phyloP scores from a whole-genome alignment of 2,113 vertebrate genomes.

The Campylomormyrus tamandua region DNA sequence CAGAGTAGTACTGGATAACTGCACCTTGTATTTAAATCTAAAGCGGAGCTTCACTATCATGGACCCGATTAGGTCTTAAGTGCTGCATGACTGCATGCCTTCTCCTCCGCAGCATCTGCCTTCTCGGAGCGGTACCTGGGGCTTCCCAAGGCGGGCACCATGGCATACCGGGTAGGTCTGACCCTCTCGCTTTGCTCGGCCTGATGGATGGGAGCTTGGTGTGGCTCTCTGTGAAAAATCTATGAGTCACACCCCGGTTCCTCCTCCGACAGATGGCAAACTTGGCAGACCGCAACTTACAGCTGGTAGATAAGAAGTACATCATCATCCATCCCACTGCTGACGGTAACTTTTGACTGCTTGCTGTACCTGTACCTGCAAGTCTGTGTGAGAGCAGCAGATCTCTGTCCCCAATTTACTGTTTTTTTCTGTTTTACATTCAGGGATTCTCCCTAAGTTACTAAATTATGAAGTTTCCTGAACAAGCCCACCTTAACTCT shows the following conservation, averaged over 20 bases:
- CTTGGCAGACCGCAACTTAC: slow-evolving; percentile 67
- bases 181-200: neutral
- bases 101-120: slow-evolving; percentile 71
- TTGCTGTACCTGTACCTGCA: too few species aligned
- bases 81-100: slow-evolving; percentile 1
- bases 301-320: slow-evolving; percentile 76
- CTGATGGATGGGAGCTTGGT: neutral
- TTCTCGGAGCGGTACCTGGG: slow-evolving; percentile 94
- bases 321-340: slow-evolving; percentile 91
- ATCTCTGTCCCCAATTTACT: neutral
- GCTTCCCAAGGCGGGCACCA: slow-evolving; percentile 71
- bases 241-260: neutral
- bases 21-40: neutral
- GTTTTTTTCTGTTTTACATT: neutral
- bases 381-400: neutral
- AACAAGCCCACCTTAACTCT: neutral
- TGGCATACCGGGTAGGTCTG: slow-evolving; percentile 72
- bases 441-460: neutral
- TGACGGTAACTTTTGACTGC: slow-evolving; percentile 67
- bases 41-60: neutral
- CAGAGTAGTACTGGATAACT: neutral
- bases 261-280: slow-evolving; percentile 67
- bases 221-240: neutral
- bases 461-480: neutral
- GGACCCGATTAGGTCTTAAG: neutral